These are phyloP conservation scores for Cybosia mesomella DNA, from an alignment of 2,888 invertebrate genomes.

Conservation along the genomic window DNA sequence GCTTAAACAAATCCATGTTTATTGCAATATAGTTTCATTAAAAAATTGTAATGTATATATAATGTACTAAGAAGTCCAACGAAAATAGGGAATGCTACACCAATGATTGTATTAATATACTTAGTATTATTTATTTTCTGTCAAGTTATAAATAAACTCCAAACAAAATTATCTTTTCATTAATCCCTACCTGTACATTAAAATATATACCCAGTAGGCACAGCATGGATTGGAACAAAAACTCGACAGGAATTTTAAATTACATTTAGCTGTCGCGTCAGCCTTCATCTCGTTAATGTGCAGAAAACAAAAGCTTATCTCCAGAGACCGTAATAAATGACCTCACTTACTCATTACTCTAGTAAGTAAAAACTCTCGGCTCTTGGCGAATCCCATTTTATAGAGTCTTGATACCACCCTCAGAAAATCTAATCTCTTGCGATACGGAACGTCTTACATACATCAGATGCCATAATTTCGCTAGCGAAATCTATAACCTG, in stretches of 20 bases:
- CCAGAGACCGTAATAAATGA: conserved; percentile 68
- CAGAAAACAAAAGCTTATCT: conserved; percentile 69
- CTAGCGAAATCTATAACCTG: conserved; percentile 24
- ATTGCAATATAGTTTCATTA: not conserved
- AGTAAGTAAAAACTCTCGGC: conserved; percentile 64
- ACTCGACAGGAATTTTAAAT: conserved; percentile 64
- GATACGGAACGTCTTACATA: conserved; percentile 27
- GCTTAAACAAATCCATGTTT: not conserved
- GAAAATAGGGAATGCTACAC: not conserved
- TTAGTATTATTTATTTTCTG: conserved; percentile 41
- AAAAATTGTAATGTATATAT: not conserved
- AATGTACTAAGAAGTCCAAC: not conserved
- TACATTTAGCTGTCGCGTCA: conserved; percentile 60
- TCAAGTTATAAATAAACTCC: conserved; percentile 23
- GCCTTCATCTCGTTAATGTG: conserved; percentile 65
- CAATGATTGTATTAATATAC: conserved; percentile 23
- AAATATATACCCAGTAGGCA: conserved; percentile 43
- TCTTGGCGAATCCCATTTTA: conserved; percentile 50
- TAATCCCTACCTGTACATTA: conserved; percentile 23
- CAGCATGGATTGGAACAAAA: conserved; percentile 52
- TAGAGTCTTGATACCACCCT: conserved; percentile 40
- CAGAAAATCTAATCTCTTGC: conserved; percentile 49
- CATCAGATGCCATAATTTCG: conserved; percentile 24
- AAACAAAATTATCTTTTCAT: conserved; percentile 30
- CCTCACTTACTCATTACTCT: conserved; percentile 60